These are phyloP conservation scores for Cheilosia impressa DNA, from an alignment of 2,888 invertebrate species.

Conservation along the genomic window DNA sequence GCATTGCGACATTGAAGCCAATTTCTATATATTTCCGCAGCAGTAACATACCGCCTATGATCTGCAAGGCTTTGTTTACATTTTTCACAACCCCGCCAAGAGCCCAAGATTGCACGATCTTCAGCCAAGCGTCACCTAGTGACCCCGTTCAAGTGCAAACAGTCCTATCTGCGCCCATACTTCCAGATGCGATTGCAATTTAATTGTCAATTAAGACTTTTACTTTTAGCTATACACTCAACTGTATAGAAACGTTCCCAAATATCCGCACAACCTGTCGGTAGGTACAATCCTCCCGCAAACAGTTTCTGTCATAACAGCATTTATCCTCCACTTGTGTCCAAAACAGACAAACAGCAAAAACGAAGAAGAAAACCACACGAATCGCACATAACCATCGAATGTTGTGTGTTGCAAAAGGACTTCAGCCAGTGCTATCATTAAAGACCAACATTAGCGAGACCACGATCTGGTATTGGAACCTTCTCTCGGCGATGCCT, in stretches of 20 bases:
- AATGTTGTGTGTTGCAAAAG: conserved; percentile 54
- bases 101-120: too few species aligned
- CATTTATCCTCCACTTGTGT: conserved; percentile 62
- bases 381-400: conserved; percentile 58
- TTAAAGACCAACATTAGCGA: conserved; percentile 71
- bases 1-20: too few species aligned
- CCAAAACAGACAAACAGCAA: conserved; percentile 12
- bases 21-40: too few species aligned
- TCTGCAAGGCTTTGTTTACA: too few species aligned
- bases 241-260: conserved; percentile 8
- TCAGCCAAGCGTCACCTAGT: too few species aligned
- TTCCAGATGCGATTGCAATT: conserved; percentile 2
- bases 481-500: conserved; percentile 60
- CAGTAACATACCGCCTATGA: too few species aligned
- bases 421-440: conserved; percentile 66
- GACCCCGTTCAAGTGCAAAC: too few species aligned
- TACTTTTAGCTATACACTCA: not conserved
- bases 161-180: too few species aligned
- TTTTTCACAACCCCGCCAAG: too few species aligned
- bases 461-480: conserved; percentile 69
- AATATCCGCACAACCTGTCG: conserved; percentile 25
- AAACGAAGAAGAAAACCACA: conserved; percentile 27
- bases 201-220: conserved; percentile 42
- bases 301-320: conserved; percentile 54
- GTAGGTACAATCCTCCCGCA: conserved; percentile 31